A percentile compares a stretch with the other conserved stretches of the same genome.
Conservation (phyloP, 1,140 invertebrate species). For the Phymorhynchus buccinoides region DNA sequence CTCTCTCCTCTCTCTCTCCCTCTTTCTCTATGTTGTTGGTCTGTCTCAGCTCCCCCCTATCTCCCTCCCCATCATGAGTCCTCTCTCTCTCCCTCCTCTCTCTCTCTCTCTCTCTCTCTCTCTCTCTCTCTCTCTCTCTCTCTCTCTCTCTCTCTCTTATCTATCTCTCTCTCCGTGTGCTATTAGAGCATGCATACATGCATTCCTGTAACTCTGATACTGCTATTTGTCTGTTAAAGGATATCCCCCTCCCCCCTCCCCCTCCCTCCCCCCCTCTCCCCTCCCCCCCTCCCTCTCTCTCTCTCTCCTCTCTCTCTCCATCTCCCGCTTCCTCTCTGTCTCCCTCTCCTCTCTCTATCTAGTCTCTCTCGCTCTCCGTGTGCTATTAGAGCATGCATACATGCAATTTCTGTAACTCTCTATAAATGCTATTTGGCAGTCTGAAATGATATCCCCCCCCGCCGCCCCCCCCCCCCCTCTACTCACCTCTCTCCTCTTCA, state of each 20-base stretch:
- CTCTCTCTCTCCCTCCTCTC: not conserved
- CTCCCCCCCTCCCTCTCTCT: not conserved
- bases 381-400: not conserved
- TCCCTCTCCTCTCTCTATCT: not conserved
- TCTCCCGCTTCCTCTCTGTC: not conserved
- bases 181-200: too few species aligned
- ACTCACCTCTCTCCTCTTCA: not conserved
- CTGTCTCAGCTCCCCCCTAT: not conserved
- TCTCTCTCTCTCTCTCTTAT: slow-evolving; percentile 12
- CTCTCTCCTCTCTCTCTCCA: not conserved
- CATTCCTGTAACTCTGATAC: not conserved
- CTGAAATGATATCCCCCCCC: too few species aligned
- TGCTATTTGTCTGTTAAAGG: not conserved
- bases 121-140: slow-evolving; percentile 2
- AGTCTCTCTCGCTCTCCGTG: not conserved
- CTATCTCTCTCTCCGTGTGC: not conserved
- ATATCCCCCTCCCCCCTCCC: not conserved
- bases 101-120: not conserved
- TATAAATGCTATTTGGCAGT: too few species aligned
- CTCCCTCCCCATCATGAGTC: not conserved
- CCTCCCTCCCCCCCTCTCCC: not conserved
- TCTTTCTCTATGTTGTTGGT: not conserved
- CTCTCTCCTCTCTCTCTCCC: not conserved
- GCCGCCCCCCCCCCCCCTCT: too few species aligned
- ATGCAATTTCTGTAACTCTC: too few species aligned